Conservation (phyloP, 2,888 invertebrate species). For the Sipha maydis region DNA sequence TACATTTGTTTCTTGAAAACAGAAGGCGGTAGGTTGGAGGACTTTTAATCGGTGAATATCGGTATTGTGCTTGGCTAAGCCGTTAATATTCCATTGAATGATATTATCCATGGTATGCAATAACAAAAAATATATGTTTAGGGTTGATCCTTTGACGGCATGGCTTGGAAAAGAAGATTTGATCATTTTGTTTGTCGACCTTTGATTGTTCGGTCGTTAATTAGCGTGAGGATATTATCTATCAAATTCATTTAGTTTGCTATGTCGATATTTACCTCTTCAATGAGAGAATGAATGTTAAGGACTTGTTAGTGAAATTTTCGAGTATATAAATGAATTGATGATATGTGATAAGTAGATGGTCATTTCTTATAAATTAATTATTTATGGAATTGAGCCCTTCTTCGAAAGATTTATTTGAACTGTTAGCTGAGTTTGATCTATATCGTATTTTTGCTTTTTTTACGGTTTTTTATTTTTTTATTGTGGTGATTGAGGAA, state of each 20-base stretch:
- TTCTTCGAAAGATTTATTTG: conserved; percentile 9
- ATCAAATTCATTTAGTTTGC: background rate
- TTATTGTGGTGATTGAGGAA: background rate
- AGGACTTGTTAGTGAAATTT: too few species aligned
- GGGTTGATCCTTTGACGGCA: background rate
- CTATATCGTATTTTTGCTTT: conserved; percentile 17
- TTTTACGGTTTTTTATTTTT: conserved; percentile 6
- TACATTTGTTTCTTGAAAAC: conserved; percentile 31
- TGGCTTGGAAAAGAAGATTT: conserved; percentile 17
- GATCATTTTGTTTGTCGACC: background rate
- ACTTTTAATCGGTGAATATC: too few species aligned
- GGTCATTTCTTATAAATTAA: background rate
- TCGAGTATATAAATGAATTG: too few species aligned
- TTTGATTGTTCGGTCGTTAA: background rate
- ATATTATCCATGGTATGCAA: conserved; percentile 22
- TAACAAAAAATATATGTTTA: background rate
- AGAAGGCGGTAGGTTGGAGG: background rate
- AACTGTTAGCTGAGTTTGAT: too few species aligned
- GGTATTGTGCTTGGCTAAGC: conserved; percentile 15
- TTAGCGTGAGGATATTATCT: conserved; percentile 4
- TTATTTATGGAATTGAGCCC: background rate
- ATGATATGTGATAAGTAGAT: background rate
- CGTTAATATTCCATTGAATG: conserved; percentile 36
- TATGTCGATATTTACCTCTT: too few species aligned
- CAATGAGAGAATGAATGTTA: too few species aligned